Evolutionary conservation across 2,797 vertebrate species (phyloP), one percentile per base, ranked within the genome.

Genomic region (Neomorphus geoffroyi): DNA sequence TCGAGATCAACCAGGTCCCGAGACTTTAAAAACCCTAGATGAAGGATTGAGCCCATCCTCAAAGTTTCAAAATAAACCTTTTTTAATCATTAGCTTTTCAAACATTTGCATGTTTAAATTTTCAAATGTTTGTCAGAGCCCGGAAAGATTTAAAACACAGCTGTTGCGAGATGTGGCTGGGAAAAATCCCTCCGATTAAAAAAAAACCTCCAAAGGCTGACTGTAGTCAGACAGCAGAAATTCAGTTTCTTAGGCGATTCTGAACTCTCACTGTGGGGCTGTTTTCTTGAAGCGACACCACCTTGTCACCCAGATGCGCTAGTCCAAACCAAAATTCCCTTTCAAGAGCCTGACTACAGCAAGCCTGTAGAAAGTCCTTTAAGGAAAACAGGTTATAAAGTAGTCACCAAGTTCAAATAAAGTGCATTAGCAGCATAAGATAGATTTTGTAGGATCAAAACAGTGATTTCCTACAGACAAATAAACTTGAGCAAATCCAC

Each of bases 41-140:
- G 85, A 86, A 89, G 78, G 78, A 80, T 86, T 62, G 90, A 13
- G 16, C 71, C 90, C 79, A 79, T 90, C 65, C 69, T 81, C 94
- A 67, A 37, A 96, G 73, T 97, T 97, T 96, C 92, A 97, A 97
- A 97, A 95, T 96, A 97, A 97, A 97, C 88, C 80, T 56, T 56
- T 35, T 35, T 33, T 93, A 97, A 97, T 97, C 96, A 96, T 95
- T 96, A 96, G 93, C 90, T 96, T 97, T 97, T 95, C 95, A 97
- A 97, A 96, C 93, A 96, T 86, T 96, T 67, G 61, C 86, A 17
- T 96, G 92, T 97, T 97, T 96, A 96, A 96, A 92, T 97, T 96
- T 94, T 81, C 83, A 80, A 95, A 95, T 95, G 95, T 97, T 97
- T 97, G 92, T 90, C 64, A 24, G 83, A 85, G 95, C 87, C 69